These are phyloP conservation scores for Calonectris borealis DNA, from an alignment of 2,113 vertebrate species.

Conservation along the genomic window DNA sequence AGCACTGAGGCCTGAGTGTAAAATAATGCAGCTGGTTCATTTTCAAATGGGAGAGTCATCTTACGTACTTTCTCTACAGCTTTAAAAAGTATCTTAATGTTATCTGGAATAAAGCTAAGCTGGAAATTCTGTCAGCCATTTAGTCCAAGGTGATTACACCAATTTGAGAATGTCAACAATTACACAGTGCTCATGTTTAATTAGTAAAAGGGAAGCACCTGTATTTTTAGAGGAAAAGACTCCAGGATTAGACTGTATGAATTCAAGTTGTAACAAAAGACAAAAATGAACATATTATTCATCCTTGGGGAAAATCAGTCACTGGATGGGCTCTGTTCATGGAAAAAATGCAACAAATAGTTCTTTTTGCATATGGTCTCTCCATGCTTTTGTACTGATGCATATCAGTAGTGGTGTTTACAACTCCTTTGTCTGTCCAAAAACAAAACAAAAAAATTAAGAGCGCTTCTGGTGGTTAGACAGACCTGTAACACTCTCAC, in stretches of 20 bases:
- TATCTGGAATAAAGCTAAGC: constrained; percentile 7
- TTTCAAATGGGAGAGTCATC: neutral
- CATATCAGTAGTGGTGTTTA: constrained; percentile 8
- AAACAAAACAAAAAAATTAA: neutral
- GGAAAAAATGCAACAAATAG: constrained; percentile 39
- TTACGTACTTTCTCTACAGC: neutral
- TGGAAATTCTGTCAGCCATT: constrained; percentile 38
- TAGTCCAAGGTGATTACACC: constrained; percentile 51
- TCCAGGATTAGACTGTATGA: constrained; percentile 64
- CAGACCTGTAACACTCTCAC: neutral
- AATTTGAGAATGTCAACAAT: constrained; percentile 54
- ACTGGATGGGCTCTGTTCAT: constrained; percentile 26
- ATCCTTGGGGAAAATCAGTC: constrained; percentile 68
- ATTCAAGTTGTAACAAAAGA: constrained; percentile 69
- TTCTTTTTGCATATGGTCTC: constrained; percentile 30
- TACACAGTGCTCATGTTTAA: constrained; percentile 61
- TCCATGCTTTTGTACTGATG: constrained; percentile 33
- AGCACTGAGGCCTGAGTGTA: neutral
- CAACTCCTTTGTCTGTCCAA: constrained; percentile 7
- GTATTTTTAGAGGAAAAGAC: constrained; percentile 73
- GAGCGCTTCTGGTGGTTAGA: neutral
- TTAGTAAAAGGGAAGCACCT: constrained; percentile 82
- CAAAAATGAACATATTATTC: constrained; percentile 69
- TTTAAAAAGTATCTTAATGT: constrained; percentile 17
- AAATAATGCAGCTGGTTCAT: neutral